Evolutionary conservation across 2,113 vertebrate species (phyloP), one percentile per base, ranked within the genome.

Genomic region (Chaenocephalus aceratus): DNA sequence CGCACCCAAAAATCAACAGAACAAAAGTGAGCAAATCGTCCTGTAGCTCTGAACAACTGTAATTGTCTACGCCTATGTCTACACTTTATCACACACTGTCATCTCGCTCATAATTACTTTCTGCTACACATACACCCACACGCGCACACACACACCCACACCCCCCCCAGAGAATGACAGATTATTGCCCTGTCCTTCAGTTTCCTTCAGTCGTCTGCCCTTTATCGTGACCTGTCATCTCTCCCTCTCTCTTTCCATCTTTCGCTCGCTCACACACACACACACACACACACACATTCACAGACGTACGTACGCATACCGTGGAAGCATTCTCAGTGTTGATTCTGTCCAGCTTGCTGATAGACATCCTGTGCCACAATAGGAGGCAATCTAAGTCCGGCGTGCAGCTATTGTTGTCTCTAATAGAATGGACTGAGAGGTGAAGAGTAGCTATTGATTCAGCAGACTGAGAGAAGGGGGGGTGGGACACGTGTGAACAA

Each of bases 191-290:
- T 63, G 83, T 87, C 86, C 88, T 91, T 89, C 80, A 72, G 63
- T 84, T 87, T 91, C 36, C 36, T 6, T 36, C 36, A 41, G 90
- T 91, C 85, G 79, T 93, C 80, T 46, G 7, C 12, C 66, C 83
- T 89, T 91, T 93, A 94, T 94, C 93, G 90, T 66, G 83, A 80
- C 89, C 91, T 90, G 93, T 93, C 92, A 91, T 92, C 88, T 80
- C 83, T 71, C 70, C 58, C 62, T 82, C 53, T 79, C 60, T n/a
- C 61, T 65, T 82, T 78, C 66, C 76, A 62, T 69, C 49, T 76
- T 49, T 61, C 67, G 52, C 41, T 60, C 56, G 30, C 71, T 56
- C 60, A 44, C 64, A 46, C 53, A 74, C 16, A 30, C 36, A 41
- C 36, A 41, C 36, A 41, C 36, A 41, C 36, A 41, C 36, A 41